Percentiles rank a stretch among this genome's conserved stretches.
Conservation (phyloP, 2,113 vertebrate species). For the Chaenocephalus aceratus region DNA sequence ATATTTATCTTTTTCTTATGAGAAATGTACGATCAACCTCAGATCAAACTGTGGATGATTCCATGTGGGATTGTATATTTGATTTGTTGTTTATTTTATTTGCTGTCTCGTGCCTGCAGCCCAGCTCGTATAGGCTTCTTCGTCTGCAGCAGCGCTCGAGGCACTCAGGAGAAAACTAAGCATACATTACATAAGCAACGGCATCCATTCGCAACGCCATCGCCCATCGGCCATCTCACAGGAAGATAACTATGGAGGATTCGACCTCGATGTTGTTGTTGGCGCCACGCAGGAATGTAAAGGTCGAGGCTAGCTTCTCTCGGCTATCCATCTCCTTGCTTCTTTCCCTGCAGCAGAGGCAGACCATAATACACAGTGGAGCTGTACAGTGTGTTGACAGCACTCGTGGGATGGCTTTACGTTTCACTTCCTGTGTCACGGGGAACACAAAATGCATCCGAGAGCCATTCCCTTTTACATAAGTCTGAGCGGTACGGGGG, state of each 20-base stretch:
- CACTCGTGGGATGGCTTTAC: constrained; percentile 10
- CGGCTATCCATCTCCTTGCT: constrained; percentile 2
- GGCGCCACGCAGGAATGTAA: constrained; percentile 21
- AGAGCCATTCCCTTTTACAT: too few species aligned
- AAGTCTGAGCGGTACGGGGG: too few species aligned
- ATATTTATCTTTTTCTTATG: constrained; percentile 10
- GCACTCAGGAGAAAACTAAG: constrained; percentile 4
- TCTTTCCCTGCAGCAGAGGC: constrained; percentile 17
- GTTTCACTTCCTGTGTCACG: constrained; percentile 25
- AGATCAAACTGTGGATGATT: not conserved
- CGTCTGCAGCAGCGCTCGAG: constrained; percentile 23
- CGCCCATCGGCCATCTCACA: not conserved
- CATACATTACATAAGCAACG: constrained; percentile 44
- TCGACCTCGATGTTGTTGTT: constrained; percentile 39
- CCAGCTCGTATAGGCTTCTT: constrained; percentile 13
- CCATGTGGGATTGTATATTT: constrained; percentile 11
- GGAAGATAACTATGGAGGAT: constrained; percentile 16
- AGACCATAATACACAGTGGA: not conserved
- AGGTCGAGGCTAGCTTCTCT: constrained; percentile 25
- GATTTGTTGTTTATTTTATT: not conserved
- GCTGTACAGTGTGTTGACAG: constrained; percentile 27
- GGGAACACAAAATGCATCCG: not conserved
- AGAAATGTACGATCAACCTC: constrained; percentile 22
- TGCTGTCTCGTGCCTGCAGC: constrained; percentile 8
- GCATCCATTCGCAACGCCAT: not conserved